Conservation (phyloP, 1,140 invertebrate genomes). For the Cotesia vestalis region DNA sequence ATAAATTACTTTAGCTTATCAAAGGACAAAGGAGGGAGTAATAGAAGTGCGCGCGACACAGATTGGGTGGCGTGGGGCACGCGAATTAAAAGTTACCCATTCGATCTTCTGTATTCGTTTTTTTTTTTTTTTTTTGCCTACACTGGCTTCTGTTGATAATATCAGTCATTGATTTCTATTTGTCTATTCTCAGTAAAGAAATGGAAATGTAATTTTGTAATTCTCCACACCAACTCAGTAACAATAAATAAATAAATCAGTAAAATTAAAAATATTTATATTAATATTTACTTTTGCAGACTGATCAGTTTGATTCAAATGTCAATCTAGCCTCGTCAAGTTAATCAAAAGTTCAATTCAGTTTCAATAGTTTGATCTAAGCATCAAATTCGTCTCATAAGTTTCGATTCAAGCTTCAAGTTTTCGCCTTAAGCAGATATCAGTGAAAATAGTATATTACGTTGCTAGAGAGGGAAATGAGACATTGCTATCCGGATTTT, state of each 20-base stretch:
- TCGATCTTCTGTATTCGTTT: neutral
- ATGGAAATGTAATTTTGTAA: neutral
- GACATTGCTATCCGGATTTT: no score
- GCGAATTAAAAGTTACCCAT: constrained; percentile 63
- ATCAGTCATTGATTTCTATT: neutral
- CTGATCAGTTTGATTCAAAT: no score
- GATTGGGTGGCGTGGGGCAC: constrained; percentile 63
- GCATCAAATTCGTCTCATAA: no score
- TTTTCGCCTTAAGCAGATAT: no score
- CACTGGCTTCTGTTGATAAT: neutral
- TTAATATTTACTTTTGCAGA: neutral
- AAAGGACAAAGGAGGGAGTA: constrained; percentile 46
- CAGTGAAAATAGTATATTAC: no score
- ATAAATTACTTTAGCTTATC: constrained; percentile 66
- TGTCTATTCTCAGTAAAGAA: neutral
- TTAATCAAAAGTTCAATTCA: no score
- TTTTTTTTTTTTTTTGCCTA: neutral
- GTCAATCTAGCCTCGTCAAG: no score
- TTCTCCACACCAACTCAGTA: neutral
- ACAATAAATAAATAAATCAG: no score
- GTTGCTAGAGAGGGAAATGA: no score
- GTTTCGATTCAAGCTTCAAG: no score
- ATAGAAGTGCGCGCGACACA: constrained; percentile 64
- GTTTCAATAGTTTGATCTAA: no score
- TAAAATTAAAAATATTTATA: neutral